Evolutionary conservation across 2,113 vertebrate genomes (phyloP), one percentile per base, ranked within the genome.

Genomic region (Actenoides hombroni): DNA sequence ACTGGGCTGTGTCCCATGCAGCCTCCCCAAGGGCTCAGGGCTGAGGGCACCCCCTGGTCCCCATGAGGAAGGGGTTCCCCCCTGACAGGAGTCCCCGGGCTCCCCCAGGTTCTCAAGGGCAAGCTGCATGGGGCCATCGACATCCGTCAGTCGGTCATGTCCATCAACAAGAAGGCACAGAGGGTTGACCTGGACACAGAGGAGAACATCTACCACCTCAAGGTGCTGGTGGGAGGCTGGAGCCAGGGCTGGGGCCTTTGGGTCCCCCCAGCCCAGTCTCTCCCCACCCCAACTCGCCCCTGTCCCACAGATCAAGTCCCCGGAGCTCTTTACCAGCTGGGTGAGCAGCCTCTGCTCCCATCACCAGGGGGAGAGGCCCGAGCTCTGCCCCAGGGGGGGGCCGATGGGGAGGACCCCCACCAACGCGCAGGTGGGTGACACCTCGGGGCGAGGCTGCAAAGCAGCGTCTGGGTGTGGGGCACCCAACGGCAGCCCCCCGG

Each of bases 141-240:
- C 1, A 95, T 99, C 97, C 98, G 99, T 35, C 94, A 98, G 20
- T 98, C 99, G 0, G 99, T 99, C 88, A 99, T 99, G 99, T 99
- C 99, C 28, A 92, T 99, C 96, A 99, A 99, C 96, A 99, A 98
- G 97, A 99, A 99, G 95, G 98, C 99, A 0, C 98, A 98, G 83
- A 98, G 99, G 59, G 98, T 99, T 2, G 99, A 99, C 92, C 98
- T 99, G 91, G 99, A 99, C 82, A 98, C 99, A 0, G 99, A 99
- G 92, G 98, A 99, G 94, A 99, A 98, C 95, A 98, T 99, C 67
- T 99, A 99, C 94, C 99, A 99, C 97, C 97, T 99, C 76, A 99
- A 99, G 99, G 99, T 98, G 90, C 77, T 6, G 0, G 21, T 3
- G n/a, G 2, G 9, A 11, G 35, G 23, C 35, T 61, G 48, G 9